Base-by-base conservation (phyloP, 2,797 vertebrate genomes). In the Glossophaga mutica region DNA sequence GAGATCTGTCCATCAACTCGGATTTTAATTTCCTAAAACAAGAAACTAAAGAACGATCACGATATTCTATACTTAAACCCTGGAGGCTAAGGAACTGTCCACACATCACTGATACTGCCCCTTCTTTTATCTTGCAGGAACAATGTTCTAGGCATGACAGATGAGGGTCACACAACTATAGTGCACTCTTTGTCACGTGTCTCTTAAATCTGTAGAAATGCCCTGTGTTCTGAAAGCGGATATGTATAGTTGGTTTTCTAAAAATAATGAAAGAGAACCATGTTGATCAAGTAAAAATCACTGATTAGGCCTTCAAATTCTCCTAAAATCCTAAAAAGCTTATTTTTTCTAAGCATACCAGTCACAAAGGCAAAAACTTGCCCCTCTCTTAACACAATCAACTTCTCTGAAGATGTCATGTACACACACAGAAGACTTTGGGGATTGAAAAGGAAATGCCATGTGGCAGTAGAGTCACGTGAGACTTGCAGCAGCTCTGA, bases 401-500 rank as follows among this genome's bases (percentile, higher is more conserved):
- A 4, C 0, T 46, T 96, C 46, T 94, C 87, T 77, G 84, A 86
- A 93, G 55, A 79, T 1, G 15, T 76, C 42, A 86, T 59, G 86
- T 0, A 57, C 32, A 68, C 16, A 77, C 74, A 90, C 42, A 84
- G 3, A 18, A 71, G 88, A 93, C 91, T 96, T 84, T 48, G 93
- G 87, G 92, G 81, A 89, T 76, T 91, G 78, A 97, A 96, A 81
- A 94, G 84, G 96, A 95, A 89, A 48, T 39, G 96, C 14, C 24
- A 32, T 0, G 5, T 57, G 76, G 68, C 68, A 22, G 79, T 85
- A 90, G 90, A 89, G 95, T 97, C 97, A 95, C 94, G 97, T 92
- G 87, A 94, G 91, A 77, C 93, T 96, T 97, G 91, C 93, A 90
- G 83, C 79, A 96, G 88, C 57, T 97, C 97, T 94, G 96, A 95